A percentile compares a stretch with the other conserved stretches of the same genome.
phyloP scores from a whole-genome alignment of 2,888 invertebrate genomes.

The Oxytorus armatus region DNA sequence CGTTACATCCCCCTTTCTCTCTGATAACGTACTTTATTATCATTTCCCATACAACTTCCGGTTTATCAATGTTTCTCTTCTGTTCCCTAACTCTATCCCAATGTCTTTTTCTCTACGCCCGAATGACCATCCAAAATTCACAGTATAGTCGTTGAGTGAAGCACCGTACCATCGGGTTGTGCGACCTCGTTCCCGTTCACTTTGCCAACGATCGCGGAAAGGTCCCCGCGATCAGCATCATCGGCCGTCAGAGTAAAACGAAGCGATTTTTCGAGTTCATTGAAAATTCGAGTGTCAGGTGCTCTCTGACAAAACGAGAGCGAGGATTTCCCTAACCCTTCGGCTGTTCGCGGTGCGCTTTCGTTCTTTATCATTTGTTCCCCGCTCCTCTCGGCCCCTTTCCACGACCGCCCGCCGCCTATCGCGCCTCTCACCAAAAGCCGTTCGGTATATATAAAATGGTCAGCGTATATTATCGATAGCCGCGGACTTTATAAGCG shows the following conservation, averaged over 20 bases:
- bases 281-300: constrained; percentile 57
- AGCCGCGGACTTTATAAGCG: constrained; percentile 27
- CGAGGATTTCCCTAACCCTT: constrained; percentile 28
- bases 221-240: constrained; percentile 25
- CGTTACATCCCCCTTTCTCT: too few species aligned
- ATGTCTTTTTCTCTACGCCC: not conserved
- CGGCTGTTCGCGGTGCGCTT: constrained; percentile 24
- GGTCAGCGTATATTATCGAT: not conserved
- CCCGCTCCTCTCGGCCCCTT: not conserved
- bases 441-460: constrained; percentile 11
- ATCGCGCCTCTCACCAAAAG: constrained; percentile 5
- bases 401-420: too few species aligned
- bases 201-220: constrained; percentile 45
- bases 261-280: constrained; percentile 65
- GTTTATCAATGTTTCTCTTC: constrained; percentile 36
- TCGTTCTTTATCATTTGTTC: constrained; percentile 18
- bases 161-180: constrained; percentile 36
- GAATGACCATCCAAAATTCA: too few species aligned
- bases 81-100: constrained; percentile 4
- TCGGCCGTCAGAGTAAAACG: constrained; percentile 42
- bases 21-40: constrained; percentile 40
- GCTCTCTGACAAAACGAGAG: constrained; percentile 41
- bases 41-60: constrained; percentile 47
- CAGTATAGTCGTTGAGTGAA: constrained; percentile 20
- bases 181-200: constrained; percentile 62